Percentiles rank a stretch among this genome's conserved stretches.
Conservation (phyloP, 2,888 invertebrate genomes). For the Polydesmus complanatus region DNA sequence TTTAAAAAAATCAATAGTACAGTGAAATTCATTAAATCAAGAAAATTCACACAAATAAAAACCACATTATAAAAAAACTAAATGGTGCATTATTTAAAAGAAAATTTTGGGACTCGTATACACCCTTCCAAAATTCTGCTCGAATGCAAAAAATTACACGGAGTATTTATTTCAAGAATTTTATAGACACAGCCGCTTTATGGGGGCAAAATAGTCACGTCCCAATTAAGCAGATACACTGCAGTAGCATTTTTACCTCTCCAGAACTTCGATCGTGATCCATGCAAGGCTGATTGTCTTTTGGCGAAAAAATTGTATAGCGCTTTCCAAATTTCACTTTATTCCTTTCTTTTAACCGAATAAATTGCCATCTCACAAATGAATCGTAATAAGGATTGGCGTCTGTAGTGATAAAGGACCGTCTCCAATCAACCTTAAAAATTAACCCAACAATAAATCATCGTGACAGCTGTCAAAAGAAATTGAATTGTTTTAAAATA, state of each 20-base stretch:
- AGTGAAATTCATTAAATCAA: not conserved
- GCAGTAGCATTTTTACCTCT: conserved; percentile 40
- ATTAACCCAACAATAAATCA: conserved; percentile 16
- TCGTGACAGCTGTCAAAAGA: not conserved
- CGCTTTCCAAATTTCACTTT: conserved; percentile 95
- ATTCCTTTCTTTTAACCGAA: conserved; percentile 64
- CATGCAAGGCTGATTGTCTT: conserved; percentile 98
- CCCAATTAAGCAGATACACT: not conserved
- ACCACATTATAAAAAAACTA: no score
- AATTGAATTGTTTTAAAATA: conserved; percentile 10
- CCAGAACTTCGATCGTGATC: conserved; percentile 93
- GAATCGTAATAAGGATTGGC: conserved; percentile 95
- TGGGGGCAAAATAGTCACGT: no score
- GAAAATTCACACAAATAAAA: no score
- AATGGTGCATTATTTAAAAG: no score
- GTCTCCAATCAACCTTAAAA: conserved; percentile 81
- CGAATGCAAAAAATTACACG: not conserved
- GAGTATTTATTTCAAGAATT: not conserved
- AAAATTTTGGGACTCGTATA: no score
- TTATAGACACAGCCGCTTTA: no score
- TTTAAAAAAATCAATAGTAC: conserved; percentile 1
- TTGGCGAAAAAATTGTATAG: conserved; percentile 88
- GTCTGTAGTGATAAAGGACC: conserved; percentile 97
- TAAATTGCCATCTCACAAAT: conserved; percentile 94
- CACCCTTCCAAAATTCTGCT: not conserved